Conservation (phyloP, 2,888 invertebrate genomes). For the Lapara coniferarum region DNA sequence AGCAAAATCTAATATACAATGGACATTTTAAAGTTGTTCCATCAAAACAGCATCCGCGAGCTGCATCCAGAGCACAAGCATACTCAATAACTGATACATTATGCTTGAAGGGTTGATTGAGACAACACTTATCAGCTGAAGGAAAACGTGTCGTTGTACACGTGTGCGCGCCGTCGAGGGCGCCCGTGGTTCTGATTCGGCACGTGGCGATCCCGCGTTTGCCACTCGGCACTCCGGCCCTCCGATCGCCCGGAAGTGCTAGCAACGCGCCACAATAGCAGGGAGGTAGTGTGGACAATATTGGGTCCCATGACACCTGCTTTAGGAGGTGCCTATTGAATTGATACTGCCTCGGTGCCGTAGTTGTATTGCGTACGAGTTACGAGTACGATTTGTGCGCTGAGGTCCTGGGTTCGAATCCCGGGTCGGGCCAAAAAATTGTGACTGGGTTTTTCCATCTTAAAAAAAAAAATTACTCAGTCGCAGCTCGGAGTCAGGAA, state of each 20-base stretch:
- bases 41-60: no score
- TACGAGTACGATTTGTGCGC: no score
- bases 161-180: conserved; percentile 12
- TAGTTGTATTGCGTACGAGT: no score
- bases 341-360: no score
- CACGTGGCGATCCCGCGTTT: conserved; percentile 56
- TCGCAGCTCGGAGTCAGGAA: no score
- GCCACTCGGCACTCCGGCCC: conserved; percentile 3
- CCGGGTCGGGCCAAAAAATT: no score
- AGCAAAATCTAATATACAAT: no score
- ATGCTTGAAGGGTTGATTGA: conserved; percentile 4
- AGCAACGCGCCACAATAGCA: conserved; percentile 23
- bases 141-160: conserved; percentile 25
- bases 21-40: no score
- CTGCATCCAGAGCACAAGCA: neutral
- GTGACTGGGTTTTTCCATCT: no score
- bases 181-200: conserved; percentile 50
- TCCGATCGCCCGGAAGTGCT: conserved; percentile 31
- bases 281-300: neutral
- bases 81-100: neutral
- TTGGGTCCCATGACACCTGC: neutral
- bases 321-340: no score
- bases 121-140: conserved; percentile 24
- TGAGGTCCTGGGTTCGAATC: no score
- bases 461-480: no score